Base-by-base conservation (phyloP, 2,797 vertebrate genomes). In the Epinephelus malabaricus region DNA sequence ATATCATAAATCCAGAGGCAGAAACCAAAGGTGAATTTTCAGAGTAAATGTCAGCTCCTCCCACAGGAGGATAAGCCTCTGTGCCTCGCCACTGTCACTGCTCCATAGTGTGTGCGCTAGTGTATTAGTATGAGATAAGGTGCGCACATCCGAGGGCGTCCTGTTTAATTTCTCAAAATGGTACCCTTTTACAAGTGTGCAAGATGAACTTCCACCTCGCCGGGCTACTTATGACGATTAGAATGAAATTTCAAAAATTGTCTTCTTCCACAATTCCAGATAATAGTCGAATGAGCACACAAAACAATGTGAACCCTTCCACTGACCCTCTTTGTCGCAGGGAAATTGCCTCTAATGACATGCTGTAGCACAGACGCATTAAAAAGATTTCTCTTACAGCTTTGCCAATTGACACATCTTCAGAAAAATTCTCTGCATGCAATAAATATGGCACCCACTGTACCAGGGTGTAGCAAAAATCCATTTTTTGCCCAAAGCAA, bases 341-440 rank as follows among this genome's bases (percentile, higher is more conserved):
- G 73, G 76, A 94, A 94, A 96, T 95, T 94, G 91, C 89, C 87
- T 91, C 73, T 91, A 89, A 92, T 93, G 88, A 92, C 87, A 80
- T 54, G 82, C 90, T 87, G 81, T 73, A 61, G 87, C 83, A 69
- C 63, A 76, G 79, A 85, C 75, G 47, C 79, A 76, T 90, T 85
- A 86, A 88, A 87, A 62, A 72, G 73, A 89, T 90, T 92, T 82
- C 78, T 89, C 82, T 92, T 85, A 53, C 54, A 85, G 82, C 78
- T 60, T 70, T 68, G 65, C 78, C 86, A 86, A 78, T 91, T 92
- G 87, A 92, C 89, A 91, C 85, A 68, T 90, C 82, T 73, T 84
- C 79, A 68, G 73, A 82, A 66, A 76, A 85, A 86, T 79, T 49
- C 65, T 77, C 55, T 66, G 81, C 72, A 68, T 85, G 79, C 79